A percentile compares a stretch with the other conserved stretches of the same genome.
Conservation (phyloP, 2,113 vertebrate species). For the Lethenteron camtschaticum region DNA sequence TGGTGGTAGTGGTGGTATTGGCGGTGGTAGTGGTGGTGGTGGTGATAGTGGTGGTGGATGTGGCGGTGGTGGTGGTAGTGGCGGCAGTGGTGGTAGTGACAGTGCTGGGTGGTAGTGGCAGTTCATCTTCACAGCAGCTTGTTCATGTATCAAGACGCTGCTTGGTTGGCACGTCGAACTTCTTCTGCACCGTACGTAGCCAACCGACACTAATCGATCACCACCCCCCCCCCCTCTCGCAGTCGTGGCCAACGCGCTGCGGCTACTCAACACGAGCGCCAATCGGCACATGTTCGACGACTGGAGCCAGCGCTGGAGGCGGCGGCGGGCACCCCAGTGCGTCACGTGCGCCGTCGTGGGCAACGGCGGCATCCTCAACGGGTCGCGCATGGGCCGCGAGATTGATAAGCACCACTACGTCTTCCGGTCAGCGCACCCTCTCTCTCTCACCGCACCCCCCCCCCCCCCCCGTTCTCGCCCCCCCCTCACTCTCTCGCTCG, state of each 20-base stretch:
- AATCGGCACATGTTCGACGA: constrained; percentile 26
- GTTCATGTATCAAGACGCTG: no score
- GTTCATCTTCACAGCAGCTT: background rate
- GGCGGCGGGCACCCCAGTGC: constrained; percentile 6
- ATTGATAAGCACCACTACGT: constrained; percentile 39
- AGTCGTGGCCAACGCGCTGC: constrained; percentile 26
- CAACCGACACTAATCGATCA: no score
- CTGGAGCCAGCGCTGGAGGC: constrained; percentile 11
- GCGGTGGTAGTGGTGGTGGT: no score
- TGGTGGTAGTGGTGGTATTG: no score
- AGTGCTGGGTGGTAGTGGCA: background rate
- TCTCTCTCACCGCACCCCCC: no score
- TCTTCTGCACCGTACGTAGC: no score
- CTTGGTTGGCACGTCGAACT: no score
- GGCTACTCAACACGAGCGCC: constrained; percentile 25
- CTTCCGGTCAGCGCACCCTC: constrained; percentile 24
- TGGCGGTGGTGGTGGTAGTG: background rate
- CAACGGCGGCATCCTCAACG: constrained; percentile 33
- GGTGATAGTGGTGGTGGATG: no score
- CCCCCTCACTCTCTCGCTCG: no score
- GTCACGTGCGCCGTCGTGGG: constrained; percentile 29
- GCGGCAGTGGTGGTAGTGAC: background rate
- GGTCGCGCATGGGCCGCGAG: constrained; percentile 27
- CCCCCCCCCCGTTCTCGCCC: no score
- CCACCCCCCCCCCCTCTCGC: background rate